These are phyloP conservation scores for Clarias magur DNA, from an alignment of 2,113 vertebrate species.

Conservation along the genomic window DNA sequence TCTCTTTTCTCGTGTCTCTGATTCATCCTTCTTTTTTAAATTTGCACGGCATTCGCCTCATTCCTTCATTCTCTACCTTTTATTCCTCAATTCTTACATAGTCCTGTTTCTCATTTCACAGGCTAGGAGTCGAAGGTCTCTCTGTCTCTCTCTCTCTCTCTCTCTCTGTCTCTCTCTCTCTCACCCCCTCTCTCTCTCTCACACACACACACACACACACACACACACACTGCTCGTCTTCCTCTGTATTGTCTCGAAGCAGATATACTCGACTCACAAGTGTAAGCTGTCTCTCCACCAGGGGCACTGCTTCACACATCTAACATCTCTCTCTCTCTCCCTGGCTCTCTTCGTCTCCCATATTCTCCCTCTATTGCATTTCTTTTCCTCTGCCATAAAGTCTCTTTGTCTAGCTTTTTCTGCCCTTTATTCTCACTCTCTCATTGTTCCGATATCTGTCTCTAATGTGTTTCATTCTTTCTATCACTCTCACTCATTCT, in stretches of 20 bases:
- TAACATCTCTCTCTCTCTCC: conserved; percentile 21
- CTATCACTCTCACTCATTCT: background rate
- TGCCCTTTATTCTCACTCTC: conserved; percentile 8
- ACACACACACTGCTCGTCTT: background rate
- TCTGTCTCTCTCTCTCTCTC: background rate
- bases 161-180: background rate
- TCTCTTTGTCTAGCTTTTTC: background rate
- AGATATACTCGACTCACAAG: background rate
- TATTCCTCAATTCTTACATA: background rate
- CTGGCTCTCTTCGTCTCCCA: conserved; percentile 31
- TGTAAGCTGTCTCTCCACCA: conserved; percentile 48
- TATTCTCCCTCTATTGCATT: background rate
- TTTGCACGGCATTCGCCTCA: background rate
- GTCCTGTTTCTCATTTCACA: background rate
- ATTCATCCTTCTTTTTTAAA: conserved; percentile 7
- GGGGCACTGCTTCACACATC: conserved; percentile 63
- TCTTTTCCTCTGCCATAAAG: conserved; percentile 51
- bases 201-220: conserved; percentile 2
- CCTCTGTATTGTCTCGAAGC: background rate
- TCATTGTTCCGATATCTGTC: background rate
- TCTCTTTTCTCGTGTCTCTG: conserved; percentile 32
- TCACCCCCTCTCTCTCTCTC: background rate
- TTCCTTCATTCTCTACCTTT: background rate
- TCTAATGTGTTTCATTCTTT: background rate
- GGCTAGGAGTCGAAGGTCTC: background rate